Conservation (phyloP, 2,888 invertebrate genomes). For the Phlogophora meticulosa region DNA sequence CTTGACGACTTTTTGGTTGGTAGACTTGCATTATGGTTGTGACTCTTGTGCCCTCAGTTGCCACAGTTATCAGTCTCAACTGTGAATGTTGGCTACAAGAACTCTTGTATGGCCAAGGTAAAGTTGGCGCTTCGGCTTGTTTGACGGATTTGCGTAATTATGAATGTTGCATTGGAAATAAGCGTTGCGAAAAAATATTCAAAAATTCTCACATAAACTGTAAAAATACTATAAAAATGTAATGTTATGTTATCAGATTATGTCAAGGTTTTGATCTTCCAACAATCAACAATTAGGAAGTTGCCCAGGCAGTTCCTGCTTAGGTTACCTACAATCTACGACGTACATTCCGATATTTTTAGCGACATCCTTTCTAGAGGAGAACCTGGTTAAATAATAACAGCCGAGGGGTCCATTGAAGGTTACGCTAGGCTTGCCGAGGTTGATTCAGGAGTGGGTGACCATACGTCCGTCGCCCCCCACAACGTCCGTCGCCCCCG, state of each 20-base stretch:
- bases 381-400: too few species aligned
- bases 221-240: slow-evolving; percentile 11
- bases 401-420: too few species aligned
- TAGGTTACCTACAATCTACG: too few species aligned
- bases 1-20: too few species aligned
- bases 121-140: background rate
- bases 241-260: slow-evolving; percentile 47
- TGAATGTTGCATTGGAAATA: slow-evolving; percentile 3
- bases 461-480: too few species aligned
- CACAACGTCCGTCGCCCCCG: too few species aligned
- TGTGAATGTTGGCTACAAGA: too few species aligned
- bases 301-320: background rate
- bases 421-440: too few species aligned
- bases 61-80: background rate
- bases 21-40: background rate
- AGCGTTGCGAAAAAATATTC: background rate
- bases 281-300: slow-evolving; percentile 47
- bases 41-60: background rate
- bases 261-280: slow-evolving; percentile 41
- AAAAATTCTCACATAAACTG: slow-evolving; percentile 41
- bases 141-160: slow-evolving; percentile 2
- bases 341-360: background rate
- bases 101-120: slow-evolving; percentile 2
- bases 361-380: background rate
- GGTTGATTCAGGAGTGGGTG: too few species aligned